These are phyloP conservation scores for Amiota communis DNA, from an alignment of 2,888 invertebrate species.

Conservation along the genomic window DNA sequence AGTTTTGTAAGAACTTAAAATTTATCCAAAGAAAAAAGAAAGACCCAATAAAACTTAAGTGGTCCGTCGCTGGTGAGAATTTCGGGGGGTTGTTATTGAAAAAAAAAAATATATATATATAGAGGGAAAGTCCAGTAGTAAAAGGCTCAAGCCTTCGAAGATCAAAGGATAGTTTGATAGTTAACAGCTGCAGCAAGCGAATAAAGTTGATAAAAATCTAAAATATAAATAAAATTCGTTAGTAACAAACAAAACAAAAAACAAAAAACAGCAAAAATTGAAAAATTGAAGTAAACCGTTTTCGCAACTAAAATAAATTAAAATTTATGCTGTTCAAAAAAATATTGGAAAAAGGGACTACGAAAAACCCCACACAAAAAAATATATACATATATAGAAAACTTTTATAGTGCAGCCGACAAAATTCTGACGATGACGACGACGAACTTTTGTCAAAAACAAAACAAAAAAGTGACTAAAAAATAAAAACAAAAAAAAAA, in stretches of 20 bases:
- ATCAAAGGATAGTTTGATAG: background rate
- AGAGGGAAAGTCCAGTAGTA: no score
- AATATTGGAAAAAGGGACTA: conserved; percentile 44
- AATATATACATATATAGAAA: background rate
- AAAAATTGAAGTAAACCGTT: conserved; percentile 16
- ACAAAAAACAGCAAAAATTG: conserved; percentile 44
- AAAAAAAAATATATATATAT: no score
- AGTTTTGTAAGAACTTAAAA: no score
- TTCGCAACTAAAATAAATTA: conserved; percentile 61
- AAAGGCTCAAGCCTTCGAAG: background rate
- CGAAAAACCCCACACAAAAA: conserved; percentile 36
- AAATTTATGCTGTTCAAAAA: conserved; percentile 48
- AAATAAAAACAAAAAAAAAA: conserved; percentile 6
- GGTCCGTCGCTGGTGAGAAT: no score
- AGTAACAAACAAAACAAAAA: conserved; percentile 26
- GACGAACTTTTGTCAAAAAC: conserved; percentile 62
- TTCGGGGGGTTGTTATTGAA: no score
- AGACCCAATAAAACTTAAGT: no score
- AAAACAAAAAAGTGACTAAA: conserved; percentile 22
- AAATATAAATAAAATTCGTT: conserved; percentile 47
- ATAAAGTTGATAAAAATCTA: conserved; percentile 66
- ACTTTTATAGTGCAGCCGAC: background rate
- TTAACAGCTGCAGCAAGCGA: conserved; percentile 28
- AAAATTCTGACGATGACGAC: conserved; percentile 1
- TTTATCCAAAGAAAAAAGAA: no score